These are phyloP conservation scores for Dinoponera quadriceps DNA, from an alignment of 1,140 invertebrate species.

Conservation along the genomic window DNA sequence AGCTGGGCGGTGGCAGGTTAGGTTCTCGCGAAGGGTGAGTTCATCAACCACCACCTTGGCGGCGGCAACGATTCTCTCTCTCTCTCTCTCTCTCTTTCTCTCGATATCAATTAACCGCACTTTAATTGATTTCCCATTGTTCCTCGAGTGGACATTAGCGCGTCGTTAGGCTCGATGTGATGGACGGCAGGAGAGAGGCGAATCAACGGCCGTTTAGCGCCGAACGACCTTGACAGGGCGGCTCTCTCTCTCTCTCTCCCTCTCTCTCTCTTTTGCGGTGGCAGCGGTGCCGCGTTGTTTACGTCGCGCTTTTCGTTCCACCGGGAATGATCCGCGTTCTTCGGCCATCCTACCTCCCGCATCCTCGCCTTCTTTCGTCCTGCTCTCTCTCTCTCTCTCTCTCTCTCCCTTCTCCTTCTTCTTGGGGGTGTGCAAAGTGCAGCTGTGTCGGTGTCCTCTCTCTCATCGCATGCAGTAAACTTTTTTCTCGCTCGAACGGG, in stretches of 20 bases:
- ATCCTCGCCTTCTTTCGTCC: no score
- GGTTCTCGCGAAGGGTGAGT: constrained; percentile 68
- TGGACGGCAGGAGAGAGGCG: neutral
- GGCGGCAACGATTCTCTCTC: no score
- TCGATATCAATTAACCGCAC: neutral
- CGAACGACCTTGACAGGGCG: neutral
- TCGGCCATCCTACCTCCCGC: no score
- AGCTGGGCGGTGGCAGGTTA: constrained; percentile 74
- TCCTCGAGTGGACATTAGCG: neutral
- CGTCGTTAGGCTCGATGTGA: neutral
- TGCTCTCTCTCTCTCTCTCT: no score
- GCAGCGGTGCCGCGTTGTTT: constrained; percentile 35
- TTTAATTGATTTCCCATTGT: constrained; percentile 29
- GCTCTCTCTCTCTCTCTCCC: neutral
- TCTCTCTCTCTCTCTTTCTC: no score
- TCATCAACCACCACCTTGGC: constrained; percentile 26
- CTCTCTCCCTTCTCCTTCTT: no score
- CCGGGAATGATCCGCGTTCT: no score
- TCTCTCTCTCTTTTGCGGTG: neutral
- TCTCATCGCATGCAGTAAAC: no score
- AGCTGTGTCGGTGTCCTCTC: no score
- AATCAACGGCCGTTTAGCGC: neutral
- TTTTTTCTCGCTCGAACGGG: no score
- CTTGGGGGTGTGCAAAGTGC: no score
- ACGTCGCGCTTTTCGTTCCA: constrained; percentile 24